Base-by-base conservation (phyloP, 2,797 vertebrate species). In the Tapera naevia region DNA sequence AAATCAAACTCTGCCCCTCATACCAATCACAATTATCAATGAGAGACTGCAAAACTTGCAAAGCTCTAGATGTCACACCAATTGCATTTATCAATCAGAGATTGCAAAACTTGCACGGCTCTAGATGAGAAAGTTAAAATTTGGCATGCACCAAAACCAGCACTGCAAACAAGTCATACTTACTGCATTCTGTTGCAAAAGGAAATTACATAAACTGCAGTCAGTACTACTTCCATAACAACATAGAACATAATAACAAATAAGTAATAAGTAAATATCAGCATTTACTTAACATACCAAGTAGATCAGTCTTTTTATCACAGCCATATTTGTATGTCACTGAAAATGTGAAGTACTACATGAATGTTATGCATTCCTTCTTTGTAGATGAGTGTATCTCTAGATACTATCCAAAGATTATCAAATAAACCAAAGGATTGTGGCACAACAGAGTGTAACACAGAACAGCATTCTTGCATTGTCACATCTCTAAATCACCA, bases 141-240 rank as follows among this genome's bases (percentile, higher is more conserved):
- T 93, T 91, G 96, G 94, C 99, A 99, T 98, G 98, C 99, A 98
- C 92, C 94, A 97, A 95, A 95, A 90, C 39, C 24, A 81, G 91
- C 98, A 98, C 98, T 97, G 98, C 98, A 98, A 97, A 98, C 97
- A 91, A 89, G 93, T 91, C 94, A 98, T 99, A 99, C 99, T 99
- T 99, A 99, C 99, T 98, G 98, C 98, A 97, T 98, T 98, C 99
- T 99, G 99, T 97, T 96, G 97, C 96, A 93, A 96, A 96, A 94
- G 97, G 82, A 97, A 97, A 97, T 96, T 70, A 93, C 82, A 98
- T 70, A 96, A 97, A 97, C 73, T 83, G 91, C 92, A 93, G 92
- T 98, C 97, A 98, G 96, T 97, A 92, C 23, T 67, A 60, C 30
- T 91, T 88, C 56, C 86, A 82, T 27, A 81, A 54, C 57, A 86